Percentiles rank a stretch among this genome's conserved stretches.
Conservation (phyloP, 92 coral and sea anemone genomes). For the Porites rus region DNA sequence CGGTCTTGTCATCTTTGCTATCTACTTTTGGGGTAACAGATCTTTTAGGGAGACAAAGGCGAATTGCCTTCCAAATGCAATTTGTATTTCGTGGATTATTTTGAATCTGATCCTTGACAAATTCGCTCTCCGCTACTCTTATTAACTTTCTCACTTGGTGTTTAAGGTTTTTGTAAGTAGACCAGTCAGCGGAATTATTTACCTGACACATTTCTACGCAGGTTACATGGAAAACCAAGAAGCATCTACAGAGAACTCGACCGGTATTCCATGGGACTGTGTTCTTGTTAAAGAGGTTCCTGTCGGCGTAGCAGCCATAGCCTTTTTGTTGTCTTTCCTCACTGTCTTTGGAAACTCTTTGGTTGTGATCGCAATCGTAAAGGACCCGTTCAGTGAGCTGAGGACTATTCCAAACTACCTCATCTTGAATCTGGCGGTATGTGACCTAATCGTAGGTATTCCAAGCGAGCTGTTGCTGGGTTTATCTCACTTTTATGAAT, state of each 20-base stretch:
- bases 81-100: no score
- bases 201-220: background rate
- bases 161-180: no score
- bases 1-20: no score
- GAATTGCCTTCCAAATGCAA: no score
- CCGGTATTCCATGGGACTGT: background rate
- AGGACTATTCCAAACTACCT: conserved; percentile 45
- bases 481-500: background rate
- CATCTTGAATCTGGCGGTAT: conserved; percentile 38
- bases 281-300: background rate
- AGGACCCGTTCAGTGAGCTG: conserved; percentile 41
- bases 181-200: no score
- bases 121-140: no score
- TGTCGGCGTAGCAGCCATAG: background rate
- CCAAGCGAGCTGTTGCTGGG: conserved; percentile 39
- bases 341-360: conserved; percentile 35
- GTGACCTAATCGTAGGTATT: conserved; percentile 40
- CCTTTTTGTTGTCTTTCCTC: conserved; percentile 18
- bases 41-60: no score
- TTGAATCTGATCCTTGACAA: no score
- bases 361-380: conserved; percentile 33
- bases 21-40: no score
- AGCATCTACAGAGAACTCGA: background rate
- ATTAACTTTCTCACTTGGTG: no score
- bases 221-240: background rate